Base-by-base conservation (phyloP, 23 tunicate genomes). In the Styela clava region DNA sequence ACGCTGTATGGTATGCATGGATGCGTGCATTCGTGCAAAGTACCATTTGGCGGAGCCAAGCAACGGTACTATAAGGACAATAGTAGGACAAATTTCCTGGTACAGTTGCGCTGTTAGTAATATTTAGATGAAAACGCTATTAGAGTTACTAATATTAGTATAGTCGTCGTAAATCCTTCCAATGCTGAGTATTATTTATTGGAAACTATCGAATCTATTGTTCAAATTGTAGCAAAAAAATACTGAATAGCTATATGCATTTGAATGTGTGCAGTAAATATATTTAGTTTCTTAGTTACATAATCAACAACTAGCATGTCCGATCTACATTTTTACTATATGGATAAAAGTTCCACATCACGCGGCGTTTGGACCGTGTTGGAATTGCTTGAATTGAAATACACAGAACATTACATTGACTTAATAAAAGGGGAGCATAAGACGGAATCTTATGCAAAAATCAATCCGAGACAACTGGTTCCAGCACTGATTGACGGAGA, bases 381-480 rank as follows among this genome's bases (percentile, higher is more conserved):
- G 52, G 64, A 79, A 3, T 52, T 31, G 26, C 31, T 25, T 0
- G 74, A 61, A 2, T 16, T 79, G 52, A 51, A 79, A n/a, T 65
- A 64, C 34, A 27, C 63, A 24, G 27, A 27, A 19, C 63, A 32
- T 2, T 62, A 32, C 29, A 65, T 79, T 24, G 73, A 79, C 22
- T 65, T 79, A 16, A 23, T 67, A 12, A 63, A 64, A 33, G 74
- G 74, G 22, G 83, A 64, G 68, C 83, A 79, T 1, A 79, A 79
- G 32, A 64, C 24, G 9, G 56, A 64, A 3, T 69, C 63, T 31
- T 79, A 63, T 31, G 27, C 64, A 21, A 63, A 63, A 2, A 65
- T 79, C n/a, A 79, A 79, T 22, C 83, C 83, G 61, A n/a, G 73
- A 65, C 72, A 70, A 2, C 63, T 26, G 29, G 83, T 79, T 25